A percentile compares a stretch with the other conserved stretches of the same genome.
Conservation (phyloP, 2,888 invertebrate genomes). For the Bhutanitis thaidina region DNA sequence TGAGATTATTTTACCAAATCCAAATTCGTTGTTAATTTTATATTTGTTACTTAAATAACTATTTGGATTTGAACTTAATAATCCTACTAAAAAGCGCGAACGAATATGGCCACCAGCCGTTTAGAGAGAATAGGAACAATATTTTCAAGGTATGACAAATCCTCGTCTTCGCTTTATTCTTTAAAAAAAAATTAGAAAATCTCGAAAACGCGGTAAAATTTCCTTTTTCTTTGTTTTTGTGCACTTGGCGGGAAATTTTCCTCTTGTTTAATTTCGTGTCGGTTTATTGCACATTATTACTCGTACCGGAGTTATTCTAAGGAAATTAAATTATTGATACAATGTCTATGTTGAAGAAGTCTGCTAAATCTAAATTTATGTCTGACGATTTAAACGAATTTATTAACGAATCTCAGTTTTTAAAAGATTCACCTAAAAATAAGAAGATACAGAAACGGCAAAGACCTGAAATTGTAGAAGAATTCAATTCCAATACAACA, state of each 20-base stretch:
- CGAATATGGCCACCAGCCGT: neutral
- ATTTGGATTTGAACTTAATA: too few species aligned
- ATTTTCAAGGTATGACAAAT: neutral
- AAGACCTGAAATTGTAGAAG: slow-evolving; percentile 37
- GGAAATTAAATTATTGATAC: neutral
- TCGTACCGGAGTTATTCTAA: neutral
- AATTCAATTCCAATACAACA: slow-evolving; percentile 34
- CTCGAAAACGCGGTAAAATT: slow-evolving; percentile 12
- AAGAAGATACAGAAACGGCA: slow-evolving; percentile 47
- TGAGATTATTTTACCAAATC: too few species aligned
- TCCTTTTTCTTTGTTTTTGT: neutral
- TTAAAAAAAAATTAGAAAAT: slow-evolving; percentile 3
- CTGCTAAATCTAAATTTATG: slow-evolving; percentile 45
- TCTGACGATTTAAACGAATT: slow-evolving; percentile 48
- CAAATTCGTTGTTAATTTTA: too few species aligned
- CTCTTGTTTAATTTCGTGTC: neutral
- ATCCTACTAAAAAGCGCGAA: neutral
- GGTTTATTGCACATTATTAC: neutral
- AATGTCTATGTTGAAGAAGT: slow-evolving; percentile 50
- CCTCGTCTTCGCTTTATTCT: neutral
- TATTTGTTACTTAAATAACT: too few species aligned
- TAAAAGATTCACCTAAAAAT: slow-evolving; percentile 44
- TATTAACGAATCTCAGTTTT: slow-evolving; percentile 46
- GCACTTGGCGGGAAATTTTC: slow-evolving; percentile 12
- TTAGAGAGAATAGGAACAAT: neutral